Base-by-base conservation (phyloP, 2,888 invertebrate genomes). In the Tholera decimalis region DNA sequence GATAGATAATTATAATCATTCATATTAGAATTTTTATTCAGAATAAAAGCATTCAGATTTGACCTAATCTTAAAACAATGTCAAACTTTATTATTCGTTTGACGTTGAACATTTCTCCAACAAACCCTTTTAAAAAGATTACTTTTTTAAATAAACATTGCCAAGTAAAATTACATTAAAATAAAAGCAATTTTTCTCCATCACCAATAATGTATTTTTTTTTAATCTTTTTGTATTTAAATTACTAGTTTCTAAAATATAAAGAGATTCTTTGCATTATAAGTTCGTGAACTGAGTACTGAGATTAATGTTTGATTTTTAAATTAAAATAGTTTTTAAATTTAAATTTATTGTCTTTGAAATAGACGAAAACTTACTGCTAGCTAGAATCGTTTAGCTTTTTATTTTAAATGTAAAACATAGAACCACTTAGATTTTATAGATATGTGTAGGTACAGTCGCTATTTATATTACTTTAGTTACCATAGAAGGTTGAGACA, bases 361-460 rank as follows among this genome's bases (percentile, higher is more conserved):
- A 74, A 69, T 64, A 77, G 63, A 77, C 77, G 73, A 80, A 83
- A 59, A 71, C 50, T 62, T 50, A 41, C 67, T 69, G 51, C 59
- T 44, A 53, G 61, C 30, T 75, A 70, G 56, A 35, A 46, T 62
- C 74, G 28, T 61, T 67, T 72, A 75, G 56, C 39, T 26, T 68
- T 62, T 77, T 77, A 72, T 72, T 79, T 79, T 69, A 44, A 50
- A 50, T 68, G 60, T 70, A 74, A 73, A 67, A 75, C 20, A 65
- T 80, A 80, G 64, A 65, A 66, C 71, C 75, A 72, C 68, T 69
- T 84, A 83, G 77, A 73, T 75, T 80, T 76, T 75, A 64, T 64
- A 58, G 65, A 44, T 57, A 56, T 73, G 63, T 46, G 26, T 30
- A 62, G 49, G 56, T 80, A 60, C 53, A 71, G 63, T 73, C 54